Evolutionary conservation across 2,797 vertebrate species (phyloP), one percentile per base, ranked within the genome.

Genomic region (Todus mexicanus): DNA sequence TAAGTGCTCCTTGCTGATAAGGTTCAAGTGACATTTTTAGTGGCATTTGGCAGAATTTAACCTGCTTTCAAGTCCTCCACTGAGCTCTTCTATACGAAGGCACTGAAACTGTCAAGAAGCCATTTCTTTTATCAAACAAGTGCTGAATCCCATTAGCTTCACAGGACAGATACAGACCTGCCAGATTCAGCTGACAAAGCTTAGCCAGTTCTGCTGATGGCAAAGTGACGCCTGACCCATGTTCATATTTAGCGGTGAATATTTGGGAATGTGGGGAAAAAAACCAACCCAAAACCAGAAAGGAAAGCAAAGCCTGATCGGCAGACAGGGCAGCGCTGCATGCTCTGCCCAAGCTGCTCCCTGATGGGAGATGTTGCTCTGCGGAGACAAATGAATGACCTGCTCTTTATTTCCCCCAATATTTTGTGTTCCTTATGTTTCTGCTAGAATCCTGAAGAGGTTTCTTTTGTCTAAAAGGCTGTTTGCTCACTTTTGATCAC

Each of bases 21-120:
- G 88, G 90, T 90, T 78, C 71, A 57, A 79, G 90, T 93, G 96
- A 96, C 71, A 57, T 95, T 96, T 92, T 92, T 74, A 91, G 90
- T 79, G 80, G n/a, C 22, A 35, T 70, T 91, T 93, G 85, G 81
- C 71, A 90, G 74, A 66, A 86, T 89, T 84, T 85, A 94, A 87
- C 73, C 56, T 56, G 66, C 79, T 93, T 93, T 92, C 70, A 90
- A 73, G 69, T 59, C 31, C 92, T 84, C 31, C 64, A 29, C 64
- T 60, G 40, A 82, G 33, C 25, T 66, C 43, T 79, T 76, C 68
- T 79, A 17, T 50, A 54, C 11, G 8, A 38, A 33, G 56, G 83
- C 15, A 71, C 37, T 56, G 70, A 81, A 91, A 63, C 43, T 54
- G 37, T 69, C 37, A 37, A 51, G 61, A 85, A 86, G 29, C 12